phyloP scores from a whole-genome alignment of 2,797 vertebrate genomes.

The Neostethus bicornis region DNA sequence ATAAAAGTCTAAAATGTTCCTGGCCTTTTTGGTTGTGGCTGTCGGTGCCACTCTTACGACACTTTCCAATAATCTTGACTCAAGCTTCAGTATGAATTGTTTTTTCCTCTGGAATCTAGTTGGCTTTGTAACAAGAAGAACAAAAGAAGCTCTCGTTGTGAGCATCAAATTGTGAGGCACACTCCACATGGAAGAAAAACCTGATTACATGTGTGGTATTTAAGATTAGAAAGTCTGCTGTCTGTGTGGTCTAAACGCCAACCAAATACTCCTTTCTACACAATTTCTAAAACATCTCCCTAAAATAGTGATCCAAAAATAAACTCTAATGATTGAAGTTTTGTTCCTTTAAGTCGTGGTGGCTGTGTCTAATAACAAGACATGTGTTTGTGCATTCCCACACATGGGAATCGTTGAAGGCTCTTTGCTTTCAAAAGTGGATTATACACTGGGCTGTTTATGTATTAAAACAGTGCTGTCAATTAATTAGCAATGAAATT shows the following conservation, averaged over 20 bases:
- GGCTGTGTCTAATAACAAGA: slow-evolving; percentile 51
- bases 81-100: slow-evolving; percentile 55
- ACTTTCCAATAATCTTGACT: slow-evolving; percentile 56
- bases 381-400: slow-evolving; percentile 51
- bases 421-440: slow-evolving; percentile 33
- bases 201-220: slow-evolving; percentile 70
- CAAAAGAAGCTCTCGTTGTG: slow-evolving; percentile 42
- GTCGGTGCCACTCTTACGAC: slow-evolving; percentile 58
- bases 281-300: slow-evolving; percentile 53
- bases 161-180: slow-evolving; percentile 62
- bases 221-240: slow-evolving; percentile 64
- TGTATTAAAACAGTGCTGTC: slow-evolving; percentile 36
- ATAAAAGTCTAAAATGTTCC: slow-evolving; percentile 52
- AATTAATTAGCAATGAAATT: slow-evolving; percentile 18
- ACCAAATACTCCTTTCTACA: slow-evolving; percentile 66
- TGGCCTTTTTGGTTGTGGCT: slow-evolving; percentile 57
- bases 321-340: slow-evolving; percentile 66
- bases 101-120: slow-evolving; percentile 55
- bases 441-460: slow-evolving; percentile 42
- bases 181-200: slow-evolving; percentile 57
- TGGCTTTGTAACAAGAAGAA: slow-evolving; percentile 61
- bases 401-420: slow-evolving; percentile 57
- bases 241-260: slow-evolving; percentile 83
- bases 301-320: slow-evolving; percentile 64
- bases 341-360: slow-evolving; percentile 59